phyloP scores from a whole-genome alignment of 2,888 invertebrate genomes.

The Cordilura impudica region DNA sequence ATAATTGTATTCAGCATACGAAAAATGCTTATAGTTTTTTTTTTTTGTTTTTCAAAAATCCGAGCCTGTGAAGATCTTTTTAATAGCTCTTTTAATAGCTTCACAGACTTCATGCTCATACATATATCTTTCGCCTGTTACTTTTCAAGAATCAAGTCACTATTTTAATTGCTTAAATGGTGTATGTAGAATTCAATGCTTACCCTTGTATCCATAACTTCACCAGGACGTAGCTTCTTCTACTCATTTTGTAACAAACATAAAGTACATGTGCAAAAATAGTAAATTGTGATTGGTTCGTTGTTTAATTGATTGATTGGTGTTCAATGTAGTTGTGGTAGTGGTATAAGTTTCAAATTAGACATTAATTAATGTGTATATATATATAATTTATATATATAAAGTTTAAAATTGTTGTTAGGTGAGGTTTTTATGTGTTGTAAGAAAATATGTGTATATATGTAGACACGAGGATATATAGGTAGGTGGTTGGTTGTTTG shows the following conservation, averaged over 20 bases:
- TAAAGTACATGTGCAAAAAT: slow-evolving; percentile 11
- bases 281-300: slow-evolving; percentile 30
- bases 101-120: no score
- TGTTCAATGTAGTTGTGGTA: neutral
- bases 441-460: neutral
- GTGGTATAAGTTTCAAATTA: neutral
- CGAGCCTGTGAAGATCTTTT: no score
- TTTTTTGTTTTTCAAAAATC: no score
- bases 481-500: slow-evolving; percentile 22
- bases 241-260: slow-evolving; percentile 43
- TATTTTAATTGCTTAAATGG: no score
- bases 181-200: slow-evolving; percentile 72
- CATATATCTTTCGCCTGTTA: no score
- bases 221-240: slow-evolving; percentile 91
- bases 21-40: no score
- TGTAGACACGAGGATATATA: slow-evolving; percentile 4
- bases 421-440: neutral
- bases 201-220: slow-evolving; percentile 96
- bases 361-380: no score
- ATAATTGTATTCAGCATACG: no score
- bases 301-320: neutral
- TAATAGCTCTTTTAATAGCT: no score
- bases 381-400: no score
- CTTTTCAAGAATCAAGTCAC: no score
- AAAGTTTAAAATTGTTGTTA: neutral